These are phyloP conservation scores for Formica selysi DNA, from an alignment of 1,140 invertebrate genomes.

Conservation along the genomic window DNA sequence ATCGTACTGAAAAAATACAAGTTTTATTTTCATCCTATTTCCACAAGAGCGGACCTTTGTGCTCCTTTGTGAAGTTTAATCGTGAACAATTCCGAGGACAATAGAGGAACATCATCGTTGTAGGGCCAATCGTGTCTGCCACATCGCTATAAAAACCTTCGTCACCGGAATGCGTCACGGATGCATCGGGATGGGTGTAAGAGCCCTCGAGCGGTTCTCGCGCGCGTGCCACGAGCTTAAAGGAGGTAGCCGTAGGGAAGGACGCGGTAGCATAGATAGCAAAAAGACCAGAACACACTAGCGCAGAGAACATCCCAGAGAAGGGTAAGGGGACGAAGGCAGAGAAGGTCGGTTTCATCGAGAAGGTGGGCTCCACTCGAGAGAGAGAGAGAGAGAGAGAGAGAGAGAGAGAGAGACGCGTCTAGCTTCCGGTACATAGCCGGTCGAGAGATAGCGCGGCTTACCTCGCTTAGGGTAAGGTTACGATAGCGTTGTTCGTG, in stretches of 20 bases:
- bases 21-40: constrained; percentile 2
- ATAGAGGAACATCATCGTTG: not conserved
- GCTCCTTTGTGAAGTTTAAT: not conserved
- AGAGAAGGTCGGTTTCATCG: constrained; percentile 55
- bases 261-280: constrained; percentile 33
- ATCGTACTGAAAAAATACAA: not conserved
- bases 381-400: constrained; percentile 37
- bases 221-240: constrained; percentile 59
- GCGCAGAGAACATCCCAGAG: not conserved
- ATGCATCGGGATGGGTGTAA: constrained; percentile 34
- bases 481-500: constrained; percentile 30
- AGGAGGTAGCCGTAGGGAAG: constrained; percentile 47
- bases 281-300: constrained; percentile 44
- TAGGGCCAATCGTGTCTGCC: constrained; percentile 23
- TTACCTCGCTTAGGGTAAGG: constrained; percentile 30
- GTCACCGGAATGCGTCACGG: constrained; percentile 46
- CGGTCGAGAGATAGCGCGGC: constrained; percentile 49
- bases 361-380: not conserved
- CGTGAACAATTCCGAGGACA: constrained; percentile 10
- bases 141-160: constrained; percentile 33
- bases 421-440: constrained; percentile 36
- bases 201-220: constrained; percentile 42
- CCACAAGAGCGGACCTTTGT: not conserved
- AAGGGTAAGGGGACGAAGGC: not conserved
- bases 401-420: constrained; percentile 13